Percentiles rank a stretch among this genome's conserved stretches.
phyloP scores from a whole-genome alignment of 2,113 vertebrate species.

The Sander lucioperca region DNA sequence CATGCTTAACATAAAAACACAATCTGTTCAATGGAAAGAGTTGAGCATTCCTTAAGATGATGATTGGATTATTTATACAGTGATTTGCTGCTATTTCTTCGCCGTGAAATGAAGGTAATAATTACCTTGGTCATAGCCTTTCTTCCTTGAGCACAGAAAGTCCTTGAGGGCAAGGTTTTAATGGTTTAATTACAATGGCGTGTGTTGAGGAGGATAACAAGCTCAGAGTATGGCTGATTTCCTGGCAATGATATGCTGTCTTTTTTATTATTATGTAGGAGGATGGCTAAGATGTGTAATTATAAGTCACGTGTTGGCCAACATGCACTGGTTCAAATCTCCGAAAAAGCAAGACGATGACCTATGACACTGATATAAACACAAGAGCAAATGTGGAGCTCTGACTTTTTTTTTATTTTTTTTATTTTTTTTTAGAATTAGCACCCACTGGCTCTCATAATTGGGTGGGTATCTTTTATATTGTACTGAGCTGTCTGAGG shows the following conservation, averaged over 20 bases:
- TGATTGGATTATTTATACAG: constrained; percentile 68
- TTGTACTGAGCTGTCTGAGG: constrained; percentile 28
- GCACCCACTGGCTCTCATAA: constrained; percentile 15
- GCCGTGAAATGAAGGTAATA: constrained; percentile 68
- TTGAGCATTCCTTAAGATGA: constrained; percentile 32
- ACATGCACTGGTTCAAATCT: constrained; percentile 34
- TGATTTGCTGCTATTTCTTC: constrained; percentile 60
- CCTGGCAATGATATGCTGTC: constrained; percentile 65
- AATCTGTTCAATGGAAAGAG: constrained; percentile 33
- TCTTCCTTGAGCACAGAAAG: constrained; percentile 70
- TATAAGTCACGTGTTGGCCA: constrained; percentile 68
- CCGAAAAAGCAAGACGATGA: constrained; percentile 19
- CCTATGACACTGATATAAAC: constrained; percentile 39
- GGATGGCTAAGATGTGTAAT: constrained; percentile 61
- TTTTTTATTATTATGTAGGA: constrained; percentile 62
- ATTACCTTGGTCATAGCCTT: constrained; percentile 66
- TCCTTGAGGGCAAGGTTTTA: constrained; percentile 72
- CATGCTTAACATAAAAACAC: constrained; percentile 3
- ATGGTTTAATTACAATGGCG: constrained; percentile 79
- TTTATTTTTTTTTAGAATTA: constrained; percentile 5
- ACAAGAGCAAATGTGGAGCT: constrained; percentile 28
- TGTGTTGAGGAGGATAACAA: constrained; percentile 60
- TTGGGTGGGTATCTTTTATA: constrained; percentile 25
- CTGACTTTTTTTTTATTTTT: background rate
- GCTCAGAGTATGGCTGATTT: constrained; percentile 58